Conservation (phyloP, 2,113 vertebrate species). For the Castor canadensis region DNA sequence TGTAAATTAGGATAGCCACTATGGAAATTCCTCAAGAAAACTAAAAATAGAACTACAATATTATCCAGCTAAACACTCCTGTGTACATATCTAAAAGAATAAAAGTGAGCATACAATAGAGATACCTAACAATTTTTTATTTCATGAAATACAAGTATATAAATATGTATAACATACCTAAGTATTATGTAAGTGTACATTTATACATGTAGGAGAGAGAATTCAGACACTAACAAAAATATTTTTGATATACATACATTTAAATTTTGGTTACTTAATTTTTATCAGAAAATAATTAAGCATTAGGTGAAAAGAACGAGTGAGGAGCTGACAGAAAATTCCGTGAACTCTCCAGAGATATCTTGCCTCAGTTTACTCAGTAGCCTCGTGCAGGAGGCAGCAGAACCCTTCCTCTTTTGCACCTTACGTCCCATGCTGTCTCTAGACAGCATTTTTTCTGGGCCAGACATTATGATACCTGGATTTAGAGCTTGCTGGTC, state of each 20-base stretch:
- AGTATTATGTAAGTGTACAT: background rate
- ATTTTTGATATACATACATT: background rate
- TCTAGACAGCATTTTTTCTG: background rate
- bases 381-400: background rate
- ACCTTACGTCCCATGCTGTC: background rate
- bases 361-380: background rate
- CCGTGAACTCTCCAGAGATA: background rate
- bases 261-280: background rate
- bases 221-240: background rate
- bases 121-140: background rate
- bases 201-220: background rate
- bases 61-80: background rate
- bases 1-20: background rate
- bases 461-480: background rate
- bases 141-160: background rate
- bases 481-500: background rate
- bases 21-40: background rate
- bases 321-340: background rate
- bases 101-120: background rate
- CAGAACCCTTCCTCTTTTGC: background rate
- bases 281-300: background rate
- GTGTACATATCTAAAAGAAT: background rate
- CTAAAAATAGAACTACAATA: background rate
- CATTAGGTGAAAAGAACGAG: background rate
- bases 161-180: background rate